Evolutionary conservation across 2,797 vertebrate genomes (phyloP).

Genomic region (Sebastes itinus): DNA sequence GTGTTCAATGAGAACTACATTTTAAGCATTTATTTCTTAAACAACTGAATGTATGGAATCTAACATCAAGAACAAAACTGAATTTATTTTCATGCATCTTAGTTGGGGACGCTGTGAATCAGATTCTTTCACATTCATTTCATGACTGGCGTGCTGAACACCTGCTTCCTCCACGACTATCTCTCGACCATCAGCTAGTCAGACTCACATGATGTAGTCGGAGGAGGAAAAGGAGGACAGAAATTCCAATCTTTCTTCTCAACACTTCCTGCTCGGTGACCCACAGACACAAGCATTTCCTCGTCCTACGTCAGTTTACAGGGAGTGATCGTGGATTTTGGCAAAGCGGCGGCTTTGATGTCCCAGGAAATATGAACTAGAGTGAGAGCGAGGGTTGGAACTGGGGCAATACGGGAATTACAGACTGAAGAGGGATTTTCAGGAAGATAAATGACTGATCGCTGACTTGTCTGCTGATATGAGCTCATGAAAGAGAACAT

Average conservation of each 20-base stretch:
- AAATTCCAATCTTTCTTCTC: slow-evolving; percentile 59
- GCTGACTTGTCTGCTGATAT: background rate
- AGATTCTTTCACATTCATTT: background rate
- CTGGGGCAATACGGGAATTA: background rate
- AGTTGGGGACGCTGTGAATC: background rate
- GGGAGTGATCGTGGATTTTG: slow-evolving; percentile 55
- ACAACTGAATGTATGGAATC: background rate
- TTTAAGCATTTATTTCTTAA: background rate
- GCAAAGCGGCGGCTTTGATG: slow-evolving; percentile 24
- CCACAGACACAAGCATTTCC: slow-evolving; percentile 61
- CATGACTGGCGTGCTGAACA: slow-evolving; percentile 2
- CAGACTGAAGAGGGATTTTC: background rate
- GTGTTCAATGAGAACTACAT: background rate
- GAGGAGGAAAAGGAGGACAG: slow-evolving; percentile 57
- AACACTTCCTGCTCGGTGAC: slow-evolving; percentile 66
- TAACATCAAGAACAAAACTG: background rate
- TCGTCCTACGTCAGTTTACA: slow-evolving; percentile 45
- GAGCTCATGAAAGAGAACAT: slow-evolving; percentile 1
- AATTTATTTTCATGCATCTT: background rate
- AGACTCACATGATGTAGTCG: slow-evolving; percentile 46
- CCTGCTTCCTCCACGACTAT: slow-evolving; percentile 50
- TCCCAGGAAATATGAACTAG: slow-evolving; percentile 20
- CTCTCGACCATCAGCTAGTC: slow-evolving; percentile 18
- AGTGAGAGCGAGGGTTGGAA: background rate
- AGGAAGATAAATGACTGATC: background rate